phyloP scores from a whole-genome alignment of 2,888 invertebrate species.

The Agrenia bidenticulata region DNA sequence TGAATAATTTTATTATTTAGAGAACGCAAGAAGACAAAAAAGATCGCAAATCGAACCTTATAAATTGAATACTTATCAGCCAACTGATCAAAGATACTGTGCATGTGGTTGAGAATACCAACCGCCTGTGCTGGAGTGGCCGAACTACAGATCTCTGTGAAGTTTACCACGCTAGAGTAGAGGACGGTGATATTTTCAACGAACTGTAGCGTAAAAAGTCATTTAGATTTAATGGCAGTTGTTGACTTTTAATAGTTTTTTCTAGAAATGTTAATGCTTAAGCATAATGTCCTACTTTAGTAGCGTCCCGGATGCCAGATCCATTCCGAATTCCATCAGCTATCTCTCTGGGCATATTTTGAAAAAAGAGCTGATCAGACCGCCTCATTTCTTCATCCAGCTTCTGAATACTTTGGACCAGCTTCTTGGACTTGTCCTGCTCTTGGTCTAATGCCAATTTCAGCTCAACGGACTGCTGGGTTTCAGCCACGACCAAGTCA shows the following conservation, averaged over 20 bases:
- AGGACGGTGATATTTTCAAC: slow-evolving; percentile 93
- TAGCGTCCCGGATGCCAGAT: no score
- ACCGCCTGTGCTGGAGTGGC: slow-evolving; percentile 98
- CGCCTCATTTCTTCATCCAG: slow-evolving; percentile 93
- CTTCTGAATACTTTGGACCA: slow-evolving; percentile 94
- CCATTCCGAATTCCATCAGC: slow-evolving; percentile 90
- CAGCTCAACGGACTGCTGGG: slow-evolving; percentile 94
- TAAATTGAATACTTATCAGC: slow-evolving; percentile 92
- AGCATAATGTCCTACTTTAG: no score
- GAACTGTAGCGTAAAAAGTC: slow-evolving; percentile 66
- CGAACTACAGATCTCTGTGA: slow-evolving; percentile 93
- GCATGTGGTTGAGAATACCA: slow-evolving; percentile 91
- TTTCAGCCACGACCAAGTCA: slow-evolving; percentile 92
- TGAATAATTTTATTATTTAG: no score
- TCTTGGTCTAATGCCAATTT: slow-evolving; percentile 94
- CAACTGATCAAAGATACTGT: slow-evolving; percentile 90
- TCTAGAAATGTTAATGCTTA: no score
- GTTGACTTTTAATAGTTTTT: no score
- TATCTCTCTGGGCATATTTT: slow-evolving; percentile 59
- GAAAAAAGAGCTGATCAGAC: slow-evolving; percentile 90
- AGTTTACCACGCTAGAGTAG: slow-evolving; percentile 96
- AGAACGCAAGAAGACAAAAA: no score
- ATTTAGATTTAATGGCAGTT: background rate
- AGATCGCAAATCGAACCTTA: slow-evolving; percentile 83
- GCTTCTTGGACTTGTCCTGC: slow-evolving; percentile 90